Evolutionary conservation across 2,797 vertebrate species (phyloP), one percentile per base, ranked within the genome.

Genomic region (Spinus olivaceus): DNA sequence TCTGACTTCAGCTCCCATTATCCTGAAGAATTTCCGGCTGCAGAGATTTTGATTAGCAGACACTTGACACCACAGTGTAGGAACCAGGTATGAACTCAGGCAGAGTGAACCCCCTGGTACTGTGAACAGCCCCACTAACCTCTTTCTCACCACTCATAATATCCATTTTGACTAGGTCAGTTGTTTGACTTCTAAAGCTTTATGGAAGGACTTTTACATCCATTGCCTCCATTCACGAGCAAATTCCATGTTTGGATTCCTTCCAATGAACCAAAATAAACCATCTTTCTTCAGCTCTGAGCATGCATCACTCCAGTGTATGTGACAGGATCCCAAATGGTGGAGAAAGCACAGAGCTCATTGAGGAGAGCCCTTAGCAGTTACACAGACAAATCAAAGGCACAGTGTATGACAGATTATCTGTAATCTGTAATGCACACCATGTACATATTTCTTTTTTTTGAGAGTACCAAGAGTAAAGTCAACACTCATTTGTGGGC

Each of bases 1-100:
- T 96, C 80, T 94, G 80, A 84, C 91, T 92, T 87, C 71, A 87
- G 69, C 30, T 92, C 65, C 67, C 39, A 54, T 95, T 92, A 96
- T 77, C 61, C 60, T 0, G 2, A 92, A 73, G 95, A 94, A 94
- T 96, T 96, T 96, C 92, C 32, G 28, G 69, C 87, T 65, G 76
- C 61, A 60, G 66, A 59, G 59, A 88, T 81, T 80, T 86, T 90
- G 93, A 94, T 95, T 92, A 94, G 71, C 83, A 84, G 93, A 88
- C 49, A 81, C 53, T 59, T 0, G 15, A 94, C 70, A 83, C 63
- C 59, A 35, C 50, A 42, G 44, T 0, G 5, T 0, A 14, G 77
- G 65, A 92, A 88, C 3, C 30, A 37, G 70, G 41, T 81, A 49
- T 4, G 47, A 91, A 80, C 50, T 82, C 51, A 28, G 50, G 51